Base-by-base conservation (phyloP, 2,797 vertebrate species). In the Manis pentadactyla region DNA sequence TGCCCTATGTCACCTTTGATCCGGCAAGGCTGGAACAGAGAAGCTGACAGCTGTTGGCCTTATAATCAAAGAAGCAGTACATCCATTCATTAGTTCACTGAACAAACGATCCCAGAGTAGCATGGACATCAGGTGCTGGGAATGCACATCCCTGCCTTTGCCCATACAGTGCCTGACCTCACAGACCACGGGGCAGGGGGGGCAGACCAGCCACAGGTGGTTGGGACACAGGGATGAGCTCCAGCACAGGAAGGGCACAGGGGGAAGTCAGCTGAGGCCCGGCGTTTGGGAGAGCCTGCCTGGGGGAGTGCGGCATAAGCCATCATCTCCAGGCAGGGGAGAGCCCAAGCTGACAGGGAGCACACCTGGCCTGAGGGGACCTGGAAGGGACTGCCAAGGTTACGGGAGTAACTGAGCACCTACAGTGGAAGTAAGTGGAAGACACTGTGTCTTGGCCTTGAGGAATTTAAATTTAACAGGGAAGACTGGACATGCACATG, bases 1-100 rank as follows among this genome's bases (percentile, higher is more conserved):
- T 99, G 99, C 75, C 99, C 99, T 18, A 99, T 99, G 87, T 99
- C 99, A 90, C 99, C 99, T 97, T 99, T 99, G 82, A 99, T 98
- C 83, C 99, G 99, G 66, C 99, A 99, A 4, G 99, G 99, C 99
- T 99, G 66, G 39, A 14, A 89, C n/a, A 97, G 8, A 94, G 78
- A 94, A 97, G 81, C 13, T 17, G n/a, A 92, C 17, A 17, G 31
- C 29, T 11, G 14, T 61, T 18, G 19, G 15, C 66, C 91, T 61
- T 79, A 96, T 82, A 23, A 93, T 0, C 29, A 94, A n/a, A 95
- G 3, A 2, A 27, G 51, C 91, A 37, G 68, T 0, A 63, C 0
- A 39, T 0, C 9, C 29, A 8, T 0, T 61, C 42, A 7, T 25
- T 5, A 23, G 49, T 29, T 61, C 74, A 51, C 0, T 49, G 46